A percentile compares a stretch with the other conserved stretches of the same genome.
Evolutionary conservation across 2,888 invertebrate species (phyloP).

Genomic region (Meiosimyza decipiens): DNA sequence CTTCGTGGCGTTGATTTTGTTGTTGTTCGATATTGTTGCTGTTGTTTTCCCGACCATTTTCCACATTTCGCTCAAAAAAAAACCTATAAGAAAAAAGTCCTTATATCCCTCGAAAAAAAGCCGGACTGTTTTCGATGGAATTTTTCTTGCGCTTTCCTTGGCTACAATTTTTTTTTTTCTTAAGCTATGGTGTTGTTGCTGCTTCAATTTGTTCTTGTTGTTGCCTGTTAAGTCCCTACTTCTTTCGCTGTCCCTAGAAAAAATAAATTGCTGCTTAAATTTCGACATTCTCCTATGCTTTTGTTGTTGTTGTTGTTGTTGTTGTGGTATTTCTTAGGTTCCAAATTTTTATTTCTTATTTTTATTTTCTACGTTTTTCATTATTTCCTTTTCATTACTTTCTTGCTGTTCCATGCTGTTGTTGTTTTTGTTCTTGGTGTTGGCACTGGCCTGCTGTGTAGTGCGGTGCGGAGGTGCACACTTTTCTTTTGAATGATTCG

Average conservation of each 20-base stretch:
- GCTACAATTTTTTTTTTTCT: slow-evolving; percentile 2
- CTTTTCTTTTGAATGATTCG: slow-evolving; percentile 67
- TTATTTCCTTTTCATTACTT: slow-evolving; percentile 26
- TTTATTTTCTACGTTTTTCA: slow-evolving; percentile 33
- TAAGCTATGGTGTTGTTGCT: slow-evolving; percentile 48
- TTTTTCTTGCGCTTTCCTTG: slow-evolving; percentile 14
- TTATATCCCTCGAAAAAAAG: not conserved
- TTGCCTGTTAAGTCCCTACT: slow-evolving; percentile 9
- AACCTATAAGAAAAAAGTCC: not conserved
- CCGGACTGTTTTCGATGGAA: not conserved
- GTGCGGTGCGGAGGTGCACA: slow-evolving; percentile 41
- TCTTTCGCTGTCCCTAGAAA: slow-evolving; percentile 2
- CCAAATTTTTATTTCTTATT: slow-evolving; percentile 31
- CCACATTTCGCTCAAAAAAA: not conserved
- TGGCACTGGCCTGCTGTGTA: not conserved
- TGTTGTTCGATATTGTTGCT: not conserved
- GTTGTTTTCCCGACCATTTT: not conserved
- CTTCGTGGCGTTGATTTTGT: not conserved
- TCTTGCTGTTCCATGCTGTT: slow-evolving; percentile 35
- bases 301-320: not conserved
- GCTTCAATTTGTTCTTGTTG: slow-evolving; percentile 47
- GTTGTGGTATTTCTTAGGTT: slow-evolving; percentile 16
- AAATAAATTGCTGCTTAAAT: not conserved
- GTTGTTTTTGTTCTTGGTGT: slow-evolving; percentile 37
- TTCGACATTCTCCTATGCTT: not conserved